phyloP scores from a whole-genome alignment of 2,113 vertebrate genomes.

The Himantopus leucocephalus region DNA sequence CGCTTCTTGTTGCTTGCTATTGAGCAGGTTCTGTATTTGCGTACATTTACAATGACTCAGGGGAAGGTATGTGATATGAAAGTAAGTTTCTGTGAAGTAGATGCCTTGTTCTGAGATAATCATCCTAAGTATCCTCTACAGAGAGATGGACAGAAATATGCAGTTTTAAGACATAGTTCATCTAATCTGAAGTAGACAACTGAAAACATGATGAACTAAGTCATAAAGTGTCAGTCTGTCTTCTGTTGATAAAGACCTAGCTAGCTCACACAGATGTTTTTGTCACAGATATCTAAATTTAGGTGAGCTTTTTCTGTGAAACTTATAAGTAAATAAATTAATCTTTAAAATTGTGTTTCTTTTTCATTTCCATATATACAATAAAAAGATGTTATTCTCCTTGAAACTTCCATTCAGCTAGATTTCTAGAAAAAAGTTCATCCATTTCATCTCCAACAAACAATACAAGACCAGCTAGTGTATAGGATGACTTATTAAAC shows the following conservation, averaged over 20 bases:
- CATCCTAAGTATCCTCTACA: background rate
- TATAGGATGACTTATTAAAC: background rate
- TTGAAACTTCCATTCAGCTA: background rate
- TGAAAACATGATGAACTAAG: background rate
- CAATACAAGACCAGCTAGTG: background rate
- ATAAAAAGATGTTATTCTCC: background rate
- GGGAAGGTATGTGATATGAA: background rate
- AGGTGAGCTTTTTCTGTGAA: background rate
- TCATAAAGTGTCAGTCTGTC: background rate
- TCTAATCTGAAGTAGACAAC: background rate
- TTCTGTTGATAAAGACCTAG: background rate
- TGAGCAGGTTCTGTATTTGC: background rate
- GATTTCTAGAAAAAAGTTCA: background rate
- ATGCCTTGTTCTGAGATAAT: background rate
- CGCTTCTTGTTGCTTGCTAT: background rate
- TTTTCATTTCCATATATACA: background rate
- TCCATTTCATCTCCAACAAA: background rate
- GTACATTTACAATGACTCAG: background rate
- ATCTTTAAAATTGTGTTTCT: background rate
- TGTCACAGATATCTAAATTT: background rate
- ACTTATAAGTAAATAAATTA: background rate
- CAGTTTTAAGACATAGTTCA: background rate
- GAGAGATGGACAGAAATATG: background rate
- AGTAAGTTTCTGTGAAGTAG: background rate
- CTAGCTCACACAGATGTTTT: background rate